Evolutionary conservation across 2,888 invertebrate species (phyloP).

Genomic region (Acrocyrtus sp.): DNA sequence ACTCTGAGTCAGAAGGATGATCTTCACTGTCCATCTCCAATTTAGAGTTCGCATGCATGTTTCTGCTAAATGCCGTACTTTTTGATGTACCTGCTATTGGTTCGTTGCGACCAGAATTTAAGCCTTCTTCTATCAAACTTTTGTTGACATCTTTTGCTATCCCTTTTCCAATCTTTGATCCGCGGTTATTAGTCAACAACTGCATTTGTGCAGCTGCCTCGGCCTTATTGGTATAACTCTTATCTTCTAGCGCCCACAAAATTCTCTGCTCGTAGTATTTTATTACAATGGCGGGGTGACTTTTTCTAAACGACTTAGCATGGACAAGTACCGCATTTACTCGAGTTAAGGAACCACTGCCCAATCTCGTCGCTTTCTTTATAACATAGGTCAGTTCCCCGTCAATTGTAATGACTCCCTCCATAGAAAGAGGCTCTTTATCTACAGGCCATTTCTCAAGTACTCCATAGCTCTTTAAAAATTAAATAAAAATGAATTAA

Average conservation of each 20-base stretch:
- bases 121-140: slow-evolving; percentile 4
- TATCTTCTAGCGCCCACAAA: not conserved
- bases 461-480: slow-evolving; percentile 23
- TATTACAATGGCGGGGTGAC: slow-evolving; percentile 42
- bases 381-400: slow-evolving; percentile 26
- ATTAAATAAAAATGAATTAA: not conserved
- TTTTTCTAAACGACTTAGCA: slow-evolving; percentile 11
- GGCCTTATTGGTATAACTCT: slow-evolving; percentile 16
- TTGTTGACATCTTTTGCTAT: not conserved
- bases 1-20: too few species aligned
- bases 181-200: slow-evolving; percentile 3
- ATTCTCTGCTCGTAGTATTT: slow-evolving; percentile 39
- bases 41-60: too few species aligned
- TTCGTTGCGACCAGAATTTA: not conserved
- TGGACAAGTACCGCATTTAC: slow-evolving; percentile 29
- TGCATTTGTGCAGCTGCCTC: slow-evolving; percentile 14
- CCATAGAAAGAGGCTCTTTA: slow-evolving; percentile 31
- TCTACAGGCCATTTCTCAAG: slow-evolving; percentile 30
- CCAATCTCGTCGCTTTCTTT: slow-evolving; percentile 1
- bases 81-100: too few species aligned
- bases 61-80: too few species aligned
- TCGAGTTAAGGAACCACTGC: not conserved
- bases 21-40: too few species aligned
- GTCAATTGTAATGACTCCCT: slow-evolving; percentile 29
- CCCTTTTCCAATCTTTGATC: not conserved